Evolutionary conservation across 2,888 invertebrate species (phyloP).

Genomic region (Linhomoeus sp.): DNA sequence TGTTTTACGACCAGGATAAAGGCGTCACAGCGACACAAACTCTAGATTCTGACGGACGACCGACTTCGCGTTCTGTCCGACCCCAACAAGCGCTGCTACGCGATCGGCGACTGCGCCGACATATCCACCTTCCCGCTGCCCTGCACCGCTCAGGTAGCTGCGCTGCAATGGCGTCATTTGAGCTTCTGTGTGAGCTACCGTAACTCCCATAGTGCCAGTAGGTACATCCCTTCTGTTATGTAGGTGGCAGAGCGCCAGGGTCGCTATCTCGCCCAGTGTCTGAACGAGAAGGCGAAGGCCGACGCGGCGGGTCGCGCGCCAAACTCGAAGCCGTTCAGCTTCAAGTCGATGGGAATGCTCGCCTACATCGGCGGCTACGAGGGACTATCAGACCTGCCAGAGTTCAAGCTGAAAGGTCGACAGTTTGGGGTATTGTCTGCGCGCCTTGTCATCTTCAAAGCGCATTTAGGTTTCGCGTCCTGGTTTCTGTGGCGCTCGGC

Average conservation of each 20-base stretch:
- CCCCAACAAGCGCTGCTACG: slow-evolving; percentile 21
- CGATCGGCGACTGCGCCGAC: slow-evolving; percentile 32
- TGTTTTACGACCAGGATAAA: too few relatives aligned
- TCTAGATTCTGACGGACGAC: slow-evolving; percentile 25
- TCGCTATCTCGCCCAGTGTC: too few relatives aligned
- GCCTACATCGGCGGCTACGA: slow-evolving; percentile 31
- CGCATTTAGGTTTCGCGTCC: slow-evolving; percentile 26
- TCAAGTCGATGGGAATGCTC: slow-evolving; percentile 28
- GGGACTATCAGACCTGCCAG: slow-evolving; percentile 28
- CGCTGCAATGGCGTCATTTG: too few relatives aligned
- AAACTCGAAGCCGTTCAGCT: slow-evolving; percentile 7
- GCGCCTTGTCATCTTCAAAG: not conserved
- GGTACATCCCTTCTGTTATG: too few relatives aligned
- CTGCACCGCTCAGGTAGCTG: slow-evolving; percentile 30
- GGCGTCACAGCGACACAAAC: not conserved
- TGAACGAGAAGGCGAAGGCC: too few relatives aligned
- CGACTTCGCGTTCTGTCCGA: slow-evolving; percentile 23
- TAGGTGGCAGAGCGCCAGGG: too few relatives aligned
- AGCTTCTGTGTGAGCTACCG: too few relatives aligned
- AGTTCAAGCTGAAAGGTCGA: slow-evolving; percentile 27
- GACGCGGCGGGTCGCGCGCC: not conserved
- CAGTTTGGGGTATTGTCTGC: not conserved
- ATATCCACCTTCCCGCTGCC: slow-evolving; percentile 26
- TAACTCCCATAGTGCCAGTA: too few relatives aligned
- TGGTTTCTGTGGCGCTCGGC: slow-evolving; percentile 33